phyloP scores from a whole-genome alignment of 2,888 invertebrate species.

The Sepioteuthis lessoniana region DNA sequence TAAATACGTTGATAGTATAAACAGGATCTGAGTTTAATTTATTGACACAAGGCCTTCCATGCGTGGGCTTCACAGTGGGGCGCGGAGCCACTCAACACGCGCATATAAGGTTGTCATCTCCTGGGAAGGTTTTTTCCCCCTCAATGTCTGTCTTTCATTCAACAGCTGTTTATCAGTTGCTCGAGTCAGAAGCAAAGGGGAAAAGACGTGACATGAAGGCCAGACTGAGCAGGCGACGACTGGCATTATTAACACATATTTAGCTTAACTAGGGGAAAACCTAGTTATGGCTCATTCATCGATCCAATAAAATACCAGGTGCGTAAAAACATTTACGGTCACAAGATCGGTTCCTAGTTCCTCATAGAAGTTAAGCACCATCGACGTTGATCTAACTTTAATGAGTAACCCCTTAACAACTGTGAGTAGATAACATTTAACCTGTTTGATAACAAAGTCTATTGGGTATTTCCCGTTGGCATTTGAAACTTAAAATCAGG shows the following conservation, averaged over 20 bases:
- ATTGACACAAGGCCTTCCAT: neutral
- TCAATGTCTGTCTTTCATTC: neutral
- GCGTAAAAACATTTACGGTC: neutral
- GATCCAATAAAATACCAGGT: neutral
- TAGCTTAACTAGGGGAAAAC: neutral
- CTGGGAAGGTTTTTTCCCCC: neutral
- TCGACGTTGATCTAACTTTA: too few relatives aligned
- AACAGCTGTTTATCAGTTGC: conserved; percentile 33
- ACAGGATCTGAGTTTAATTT: neutral
- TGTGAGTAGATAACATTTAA: too few relatives aligned
- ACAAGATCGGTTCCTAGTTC: too few relatives aligned
- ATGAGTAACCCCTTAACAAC: too few relatives aligned
- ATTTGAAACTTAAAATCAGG: too few relatives aligned
- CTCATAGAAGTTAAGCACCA: too few relatives aligned
- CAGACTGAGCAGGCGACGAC: neutral
- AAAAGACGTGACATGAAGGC: neutral
- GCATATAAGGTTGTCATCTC: neutral
- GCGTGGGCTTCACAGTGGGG: conserved; percentile 33
- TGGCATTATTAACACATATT: neutral
- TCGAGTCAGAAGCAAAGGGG: neutral
- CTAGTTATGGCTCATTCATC: neutral
- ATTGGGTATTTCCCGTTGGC: too few relatives aligned
- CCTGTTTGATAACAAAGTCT: too few relatives aligned
- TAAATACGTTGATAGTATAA: neutral
- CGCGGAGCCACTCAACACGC: neutral